Base-by-base conservation (phyloP, 2,797 vertebrate species). In the Pygocentrus nattereri region DNA sequence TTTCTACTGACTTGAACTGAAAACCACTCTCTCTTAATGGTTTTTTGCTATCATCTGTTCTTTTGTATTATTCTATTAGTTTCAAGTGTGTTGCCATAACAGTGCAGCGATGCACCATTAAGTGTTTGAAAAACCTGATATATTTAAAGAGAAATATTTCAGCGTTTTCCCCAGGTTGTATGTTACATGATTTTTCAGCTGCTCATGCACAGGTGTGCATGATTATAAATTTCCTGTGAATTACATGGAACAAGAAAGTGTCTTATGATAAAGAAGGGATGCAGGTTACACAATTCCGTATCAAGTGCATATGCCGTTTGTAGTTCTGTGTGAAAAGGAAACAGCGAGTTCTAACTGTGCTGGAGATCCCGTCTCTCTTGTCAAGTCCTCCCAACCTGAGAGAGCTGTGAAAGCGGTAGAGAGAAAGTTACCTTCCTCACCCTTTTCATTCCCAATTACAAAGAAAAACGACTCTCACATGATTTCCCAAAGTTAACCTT, bases 401-500 rank as follows among this genome's bases (percentile, higher is more conserved):
- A 83, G 76, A 88, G 74, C 87, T 54, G 19, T 72, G 80, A 62
- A 88, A 88, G 87, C 85, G 85, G 61, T 79, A 76, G 67, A 70
- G 76, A 90, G 83, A 91, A 94, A 92, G 87, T 91, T 91, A 88
- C 47, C 86, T 88, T 87, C 87, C 87, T 87, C 84, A 80, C 87
- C 81, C 85, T 88, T 87, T 93, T 89, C 88, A 86, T 88, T 89
- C 85, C 88, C 89, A 79, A 86, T 88, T 82, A 91, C 85, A 90
- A 90, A 93, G 89, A 87, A 88, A 89, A 90, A 76, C 56, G 44
- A 5, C 88, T 88, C 86, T 92, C 89, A 85, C 86, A 91, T 89
- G 91, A 90, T 90, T 93, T 90, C 64, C 87, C 87, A 82, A 83
- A 93, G 91, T 94, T 92, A 91, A 89, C 87, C 84, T 89, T 86